Percentiles rank a stretch among this genome's conserved stretches.
Evolutionary conservation across 2,888 invertebrate genomes (phyloP).

Genomic region (Synergus gifuensis): DNA sequence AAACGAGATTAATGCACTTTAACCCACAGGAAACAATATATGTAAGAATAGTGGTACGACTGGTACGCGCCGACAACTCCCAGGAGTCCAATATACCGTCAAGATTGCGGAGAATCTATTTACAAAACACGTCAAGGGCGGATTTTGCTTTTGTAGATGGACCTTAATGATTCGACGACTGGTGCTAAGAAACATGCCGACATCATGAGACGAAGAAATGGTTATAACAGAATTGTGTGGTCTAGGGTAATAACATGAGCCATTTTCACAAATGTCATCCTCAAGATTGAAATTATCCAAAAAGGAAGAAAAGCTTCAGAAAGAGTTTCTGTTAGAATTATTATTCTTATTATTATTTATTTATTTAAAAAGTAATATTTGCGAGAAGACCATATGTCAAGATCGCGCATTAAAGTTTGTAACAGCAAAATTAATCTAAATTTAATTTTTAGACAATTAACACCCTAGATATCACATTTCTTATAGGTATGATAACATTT

Average conservation of each 20-base stretch:
- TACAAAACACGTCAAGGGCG: constrained; percentile 55
- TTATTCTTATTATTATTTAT: too few relatives aligned
- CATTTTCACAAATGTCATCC: constrained; percentile 32
- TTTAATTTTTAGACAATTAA: too few relatives aligned
- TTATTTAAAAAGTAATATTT: too few relatives aligned
- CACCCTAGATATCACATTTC: too few relatives aligned
- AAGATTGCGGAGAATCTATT: constrained; percentile 52
- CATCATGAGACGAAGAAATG: constrained; percentile 21
- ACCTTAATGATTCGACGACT: constrained; percentile 59
- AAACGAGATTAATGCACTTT: constrained; percentile 65
- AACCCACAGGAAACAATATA: constrained; percentile 59
- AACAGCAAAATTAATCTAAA: too few relatives aligned
- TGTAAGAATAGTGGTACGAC: constrained; percentile 33
- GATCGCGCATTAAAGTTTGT: too few relatives aligned
- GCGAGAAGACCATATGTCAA: too few relatives aligned
- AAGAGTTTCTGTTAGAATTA: background rate
- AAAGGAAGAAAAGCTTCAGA: background rate
- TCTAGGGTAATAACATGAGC: constrained; percentile 17
- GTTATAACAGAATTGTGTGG: constrained; percentile 32
- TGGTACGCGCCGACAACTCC: constrained; percentile 54
- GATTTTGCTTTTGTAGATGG: constrained; percentile 53
- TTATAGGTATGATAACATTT: too few relatives aligned
- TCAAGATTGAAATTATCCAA: constrained; percentile 28
- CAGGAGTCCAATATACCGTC: constrained; percentile 62
- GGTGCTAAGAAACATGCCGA: constrained; percentile 38